These are phyloP conservation scores for Epinephelus malabaricus DNA, from an alignment of 2,797 vertebrate species.

Conservation along the genomic window DNA sequence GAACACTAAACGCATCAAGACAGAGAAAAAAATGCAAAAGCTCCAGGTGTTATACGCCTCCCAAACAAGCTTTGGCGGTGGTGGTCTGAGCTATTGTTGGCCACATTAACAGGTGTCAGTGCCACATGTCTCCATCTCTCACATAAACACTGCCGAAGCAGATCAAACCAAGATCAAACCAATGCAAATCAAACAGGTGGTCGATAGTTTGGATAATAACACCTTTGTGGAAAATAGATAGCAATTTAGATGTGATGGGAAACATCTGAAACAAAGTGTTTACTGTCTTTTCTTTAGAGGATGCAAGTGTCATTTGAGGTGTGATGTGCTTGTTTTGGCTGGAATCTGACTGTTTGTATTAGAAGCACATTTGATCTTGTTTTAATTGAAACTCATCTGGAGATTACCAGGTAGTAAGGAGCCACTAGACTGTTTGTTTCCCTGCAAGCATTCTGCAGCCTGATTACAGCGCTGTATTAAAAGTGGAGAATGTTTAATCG, in stretches of 20 bases:
- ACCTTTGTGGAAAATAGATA: constrained; percentile 24
- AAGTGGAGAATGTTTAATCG: constrained; percentile 13
- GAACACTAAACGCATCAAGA: not conserved
- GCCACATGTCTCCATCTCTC: constrained; percentile 18
- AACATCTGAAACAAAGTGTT: constrained; percentile 36
- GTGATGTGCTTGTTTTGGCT: constrained; percentile 4
- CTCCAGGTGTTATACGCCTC: constrained; percentile 1
- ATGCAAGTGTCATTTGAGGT: constrained; percentile 16
- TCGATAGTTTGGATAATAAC: constrained; percentile 20
- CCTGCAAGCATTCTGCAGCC: not conserved
- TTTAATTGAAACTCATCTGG: constrained; percentile 19
- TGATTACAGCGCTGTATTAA: not conserved
- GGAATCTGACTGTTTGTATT: not conserved
- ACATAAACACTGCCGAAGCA: constrained; percentile 21
- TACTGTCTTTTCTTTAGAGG: constrained; percentile 12
- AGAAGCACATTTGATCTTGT: not conserved
- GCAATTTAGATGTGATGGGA: constrained; percentile 22
- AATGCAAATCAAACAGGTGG: constrained; percentile 58
- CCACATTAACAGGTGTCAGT: constrained; percentile 24
- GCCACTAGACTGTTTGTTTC: constrained; percentile 32
- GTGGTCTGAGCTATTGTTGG: constrained; percentile 25
- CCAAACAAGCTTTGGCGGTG: not conserved
- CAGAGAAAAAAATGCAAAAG: not conserved
- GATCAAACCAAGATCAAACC: constrained; percentile 49
- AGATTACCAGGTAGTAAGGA: not conserved